Percentiles rank a stretch among this genome's conserved stretches.
Conservation (phyloP, 2,113 vertebrate genomes). For the Dasyprocta punctata region DNA sequence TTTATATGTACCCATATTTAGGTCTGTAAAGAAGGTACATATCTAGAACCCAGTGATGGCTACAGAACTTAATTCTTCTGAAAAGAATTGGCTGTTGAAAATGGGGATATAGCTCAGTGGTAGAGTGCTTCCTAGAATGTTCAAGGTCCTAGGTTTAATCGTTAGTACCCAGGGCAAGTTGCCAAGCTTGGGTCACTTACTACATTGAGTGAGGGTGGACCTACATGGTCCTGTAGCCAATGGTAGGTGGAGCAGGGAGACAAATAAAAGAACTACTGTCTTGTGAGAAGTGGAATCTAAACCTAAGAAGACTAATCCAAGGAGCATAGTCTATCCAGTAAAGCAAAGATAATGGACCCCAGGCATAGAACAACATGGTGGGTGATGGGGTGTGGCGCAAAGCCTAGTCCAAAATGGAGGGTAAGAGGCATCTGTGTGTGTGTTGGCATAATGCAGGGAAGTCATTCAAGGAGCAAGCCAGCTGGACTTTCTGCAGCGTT, state of each 20-base stretch:
- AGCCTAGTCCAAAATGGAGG: neutral
- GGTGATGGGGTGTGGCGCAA: neutral
- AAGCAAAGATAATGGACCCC: neutral
- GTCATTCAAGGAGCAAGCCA: no score
- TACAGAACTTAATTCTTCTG: neutral
- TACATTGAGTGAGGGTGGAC: neutral
- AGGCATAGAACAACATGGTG: neutral
- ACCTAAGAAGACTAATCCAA: neutral
- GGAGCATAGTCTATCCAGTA: neutral
- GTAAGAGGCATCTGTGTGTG: neutral
- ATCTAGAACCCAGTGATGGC: neutral
- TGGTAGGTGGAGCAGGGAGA: no score
- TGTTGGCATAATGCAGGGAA: accelerated
- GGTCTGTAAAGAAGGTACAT: no score
- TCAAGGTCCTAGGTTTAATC: neutral
- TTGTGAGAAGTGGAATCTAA: neutral
- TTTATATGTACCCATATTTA: neutral
- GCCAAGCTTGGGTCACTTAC: neutral
- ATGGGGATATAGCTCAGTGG: neutral
- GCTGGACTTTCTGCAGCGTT: neutral
- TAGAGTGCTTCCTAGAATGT: no score
- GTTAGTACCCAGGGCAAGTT: neutral
- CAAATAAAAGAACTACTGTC: neutral
- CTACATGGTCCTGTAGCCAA: neutral
- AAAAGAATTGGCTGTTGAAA: neutral